Evolutionary conservation across 1,140 invertebrate genomes (phyloP).

Genomic region (Bombus superbus): DNA sequence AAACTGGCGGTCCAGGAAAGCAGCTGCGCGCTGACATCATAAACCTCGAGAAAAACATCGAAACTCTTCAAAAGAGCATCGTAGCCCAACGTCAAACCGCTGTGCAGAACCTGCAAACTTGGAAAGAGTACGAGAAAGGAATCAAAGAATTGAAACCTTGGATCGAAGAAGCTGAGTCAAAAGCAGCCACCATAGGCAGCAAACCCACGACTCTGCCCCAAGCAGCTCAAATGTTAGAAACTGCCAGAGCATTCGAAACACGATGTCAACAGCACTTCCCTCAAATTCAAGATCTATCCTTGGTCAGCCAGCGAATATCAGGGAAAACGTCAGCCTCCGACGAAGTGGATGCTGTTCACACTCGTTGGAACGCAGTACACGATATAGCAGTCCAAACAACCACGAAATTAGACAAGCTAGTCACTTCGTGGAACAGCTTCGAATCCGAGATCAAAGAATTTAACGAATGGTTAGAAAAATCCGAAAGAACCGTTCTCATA

Average conservation of each 20-base stretch:
- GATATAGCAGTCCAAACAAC: conserved; percentile 89
- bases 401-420: conserved; percentile 90
- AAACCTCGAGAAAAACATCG: conserved; percentile 87
- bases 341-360: conserved; percentile 92
- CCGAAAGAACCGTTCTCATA: conserved; percentile 84
- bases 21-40: conserved; percentile 87
- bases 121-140: conserved; percentile 92
- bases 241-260: conserved; percentile 87
- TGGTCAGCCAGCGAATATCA: conserved; percentile 88
- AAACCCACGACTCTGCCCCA: conserved; percentile 91
- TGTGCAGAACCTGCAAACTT: conserved; percentile 90
- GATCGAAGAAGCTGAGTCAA: conserved; percentile 93
- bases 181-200: conserved; percentile 86
- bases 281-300: conserved; percentile 88
- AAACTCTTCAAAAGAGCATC: conserved; percentile 87
- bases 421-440: conserved; percentile 91
- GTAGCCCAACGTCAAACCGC: conserved; percentile 89
- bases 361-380: conserved; percentile 90
- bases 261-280: conserved; percentile 90
- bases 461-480: conserved; percentile 88
- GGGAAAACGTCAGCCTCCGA: conserved; percentile 89
- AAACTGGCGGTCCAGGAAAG: conserved; percentile 86
- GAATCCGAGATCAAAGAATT: conserved; percentile 88
- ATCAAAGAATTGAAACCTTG: conserved; percentile 93
- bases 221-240: conserved; percentile 89